Evolutionary conservation across 2,888 invertebrate species (phyloP).

Genomic region (Epinotia bilunana): DNA sequence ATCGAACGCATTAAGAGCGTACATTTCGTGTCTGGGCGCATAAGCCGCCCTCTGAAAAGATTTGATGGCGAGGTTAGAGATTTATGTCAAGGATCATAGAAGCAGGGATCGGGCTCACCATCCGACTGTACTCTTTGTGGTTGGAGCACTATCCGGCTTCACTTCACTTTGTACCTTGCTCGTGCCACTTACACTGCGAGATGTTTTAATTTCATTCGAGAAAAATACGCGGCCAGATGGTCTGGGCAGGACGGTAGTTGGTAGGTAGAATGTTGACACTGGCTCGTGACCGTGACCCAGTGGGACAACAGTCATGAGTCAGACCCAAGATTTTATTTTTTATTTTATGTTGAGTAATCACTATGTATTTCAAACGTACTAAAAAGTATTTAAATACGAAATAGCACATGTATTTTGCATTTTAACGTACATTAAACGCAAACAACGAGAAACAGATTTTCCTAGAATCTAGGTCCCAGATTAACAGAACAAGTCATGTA

Average conservation of each 20-base stretch:
- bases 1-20: slow-evolving; percentile 76
- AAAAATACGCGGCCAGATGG: slow-evolving; percentile 64
- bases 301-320: too few relatives aligned
- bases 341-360: too few relatives aligned
- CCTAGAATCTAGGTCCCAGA: neutral
- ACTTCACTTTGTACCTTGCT: slow-evolving; percentile 80
- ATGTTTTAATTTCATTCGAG: slow-evolving; percentile 81
- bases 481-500: neutral
- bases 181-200: slow-evolving; percentile 79
- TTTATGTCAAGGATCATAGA: slow-evolving; percentile 85
- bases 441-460: neutral
- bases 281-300: too few relatives aligned
- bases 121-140: slow-evolving; percentile 83
- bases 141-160: slow-evolving; percentile 81
- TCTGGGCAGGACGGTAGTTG: slow-evolving; percentile 49
- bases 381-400: too few relatives aligned
- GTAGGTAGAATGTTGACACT: neutral
- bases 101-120: slow-evolving; percentile 78
- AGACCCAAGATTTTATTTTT: too few relatives aligned
- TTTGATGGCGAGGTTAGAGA: slow-evolving; percentile 83
- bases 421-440: neutral
- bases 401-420: too few relatives aligned
- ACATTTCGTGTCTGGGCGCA: slow-evolving; percentile 75
- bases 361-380: too few relatives aligned
- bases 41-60: slow-evolving; percentile 82